Base-by-base conservation (phyloP, 2,888 invertebrate genomes). In the Subacronicta megacephala region DNA sequence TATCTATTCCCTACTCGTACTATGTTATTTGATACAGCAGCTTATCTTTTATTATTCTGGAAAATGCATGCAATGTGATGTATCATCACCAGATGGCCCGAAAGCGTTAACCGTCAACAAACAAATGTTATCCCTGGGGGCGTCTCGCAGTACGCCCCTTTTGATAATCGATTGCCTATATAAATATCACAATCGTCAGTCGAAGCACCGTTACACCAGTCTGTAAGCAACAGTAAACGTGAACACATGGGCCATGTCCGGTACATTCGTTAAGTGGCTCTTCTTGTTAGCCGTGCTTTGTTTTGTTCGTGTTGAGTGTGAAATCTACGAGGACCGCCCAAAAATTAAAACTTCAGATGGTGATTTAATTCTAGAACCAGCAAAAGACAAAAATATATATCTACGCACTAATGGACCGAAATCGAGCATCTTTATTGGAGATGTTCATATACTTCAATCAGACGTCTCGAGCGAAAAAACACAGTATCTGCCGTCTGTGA, bases 311-410 rank as follows among this genome's bases (percentile, higher is more conserved):
- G 64, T 87, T 5, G 75, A 88, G 20, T 83, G 92, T 82, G 88
- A 91, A 96, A 96, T 84, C 95, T 97, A 66, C 89, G 95, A 80
- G 90, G 97, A 80, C 81, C 95, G 93, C 51, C 90, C 93, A 1
- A 91, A 88, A 78, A 82, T 95, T 96, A 74, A 95, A 94, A 82
- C 91, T 26, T 70, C 75, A 1, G 95, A 98, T 93, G 99, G 99
- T 38, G 96, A 98, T 88, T 95, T 99, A 20, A 95, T 96, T 67
- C 95, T 99, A 55, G 95, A 96, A 79, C 96, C 98, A 18, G 98
- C 97, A 0, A 92, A 95, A 49, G 96, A 97, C 78, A 96, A 96
- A 82, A 98, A 97, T 85, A 97, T 99, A 50, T 96, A 96, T 36
- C 95, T 99, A 70, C 91, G 95, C 37, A 95, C 96, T 0, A 95